Percentiles rank a stretch among this genome's conserved stretches.
Conservation (phyloP, 2,888 invertebrate genomes). For the Acanthoscelides obtectus region DNA sequence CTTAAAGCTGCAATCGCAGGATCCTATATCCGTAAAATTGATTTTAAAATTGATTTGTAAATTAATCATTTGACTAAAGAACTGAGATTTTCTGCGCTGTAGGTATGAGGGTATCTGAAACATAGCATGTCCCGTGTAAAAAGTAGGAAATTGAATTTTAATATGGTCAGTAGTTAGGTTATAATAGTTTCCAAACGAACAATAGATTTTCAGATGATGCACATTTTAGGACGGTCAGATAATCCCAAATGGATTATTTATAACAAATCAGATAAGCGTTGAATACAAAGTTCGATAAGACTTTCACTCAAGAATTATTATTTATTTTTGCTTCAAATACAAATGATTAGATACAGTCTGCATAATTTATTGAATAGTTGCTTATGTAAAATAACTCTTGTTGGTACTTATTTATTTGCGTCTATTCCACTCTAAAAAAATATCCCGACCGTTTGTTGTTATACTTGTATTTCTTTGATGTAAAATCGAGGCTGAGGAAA, state of each 20-base stretch:
- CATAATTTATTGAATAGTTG: neutral
- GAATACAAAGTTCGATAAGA: neutral
- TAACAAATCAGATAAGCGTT: neutral
- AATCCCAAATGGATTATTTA: neutral
- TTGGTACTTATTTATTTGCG: neutral
- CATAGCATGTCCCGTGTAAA: no score
- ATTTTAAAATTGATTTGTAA: no score
- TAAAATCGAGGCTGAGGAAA: no score
- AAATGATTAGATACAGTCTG: neutral
- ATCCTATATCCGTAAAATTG: no score
- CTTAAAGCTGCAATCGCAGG: no score
- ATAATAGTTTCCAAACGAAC: neutral
- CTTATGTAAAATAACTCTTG: neutral
- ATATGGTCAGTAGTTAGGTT: neutral
- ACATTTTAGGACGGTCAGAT: neutral
- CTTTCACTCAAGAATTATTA: neutral
- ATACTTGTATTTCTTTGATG: no score
- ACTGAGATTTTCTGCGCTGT: no score
- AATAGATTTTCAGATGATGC: neutral
- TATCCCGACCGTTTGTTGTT: no score
- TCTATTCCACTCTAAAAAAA: neutral
- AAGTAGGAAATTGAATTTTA: no score
- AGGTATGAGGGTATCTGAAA: no score
- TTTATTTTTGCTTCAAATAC: neutral
- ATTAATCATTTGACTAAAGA: no score